These are phyloP conservation scores for Lates calcarifer DNA, from an alignment of 2,113 vertebrate species.

Conservation along the genomic window DNA sequence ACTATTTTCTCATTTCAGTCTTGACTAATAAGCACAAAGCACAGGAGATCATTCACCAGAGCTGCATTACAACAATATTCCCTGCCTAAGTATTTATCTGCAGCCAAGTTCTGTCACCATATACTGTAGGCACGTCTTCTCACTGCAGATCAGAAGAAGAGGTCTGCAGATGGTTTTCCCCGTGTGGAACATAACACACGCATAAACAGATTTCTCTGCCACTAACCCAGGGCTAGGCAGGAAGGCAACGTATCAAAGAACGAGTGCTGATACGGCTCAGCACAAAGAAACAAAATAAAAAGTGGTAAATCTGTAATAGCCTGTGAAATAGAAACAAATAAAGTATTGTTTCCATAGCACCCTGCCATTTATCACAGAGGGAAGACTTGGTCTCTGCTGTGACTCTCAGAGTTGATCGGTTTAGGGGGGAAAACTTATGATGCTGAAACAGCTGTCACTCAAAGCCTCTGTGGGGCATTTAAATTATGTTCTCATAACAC, in stretches of 20 bases:
- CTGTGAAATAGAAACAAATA: conserved; percentile 76
- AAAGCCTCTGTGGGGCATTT: conserved; percentile 42
- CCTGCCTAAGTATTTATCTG: conserved; percentile 53
- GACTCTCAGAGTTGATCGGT: conserved; percentile 19
- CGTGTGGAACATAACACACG: conserved; percentile 58
- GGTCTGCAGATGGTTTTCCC: conserved; percentile 68
- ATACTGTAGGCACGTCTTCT: conserved; percentile 56
- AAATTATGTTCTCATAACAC: conserved; percentile 17
- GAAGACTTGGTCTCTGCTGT: conserved; percentile 26
- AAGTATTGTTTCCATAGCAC: conserved; percentile 71
- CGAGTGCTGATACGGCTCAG: conserved; percentile 61
- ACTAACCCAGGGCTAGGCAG: conserved; percentile 38
- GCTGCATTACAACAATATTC: conserved; percentile 65
- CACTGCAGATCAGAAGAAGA: conserved; percentile 58
- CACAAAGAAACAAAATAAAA: conserved; percentile 66
- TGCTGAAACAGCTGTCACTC: conserved; percentile 46
- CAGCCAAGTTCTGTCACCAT: conserved; percentile 65
- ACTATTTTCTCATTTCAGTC: conserved; percentile 48
- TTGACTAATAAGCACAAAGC: conserved; percentile 58
- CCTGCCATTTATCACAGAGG: conserved; percentile 52
- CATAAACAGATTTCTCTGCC: conserved; percentile 39
- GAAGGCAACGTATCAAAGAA: conserved; percentile 66
- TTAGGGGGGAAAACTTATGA: conserved; percentile 28
- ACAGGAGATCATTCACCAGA: conserved; percentile 66
- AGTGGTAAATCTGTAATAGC: conserved; percentile 67